Evolutionary conservation across 2,113 vertebrate genomes (phyloP).

Genomic region (Lanius ludovicianus): DNA sequence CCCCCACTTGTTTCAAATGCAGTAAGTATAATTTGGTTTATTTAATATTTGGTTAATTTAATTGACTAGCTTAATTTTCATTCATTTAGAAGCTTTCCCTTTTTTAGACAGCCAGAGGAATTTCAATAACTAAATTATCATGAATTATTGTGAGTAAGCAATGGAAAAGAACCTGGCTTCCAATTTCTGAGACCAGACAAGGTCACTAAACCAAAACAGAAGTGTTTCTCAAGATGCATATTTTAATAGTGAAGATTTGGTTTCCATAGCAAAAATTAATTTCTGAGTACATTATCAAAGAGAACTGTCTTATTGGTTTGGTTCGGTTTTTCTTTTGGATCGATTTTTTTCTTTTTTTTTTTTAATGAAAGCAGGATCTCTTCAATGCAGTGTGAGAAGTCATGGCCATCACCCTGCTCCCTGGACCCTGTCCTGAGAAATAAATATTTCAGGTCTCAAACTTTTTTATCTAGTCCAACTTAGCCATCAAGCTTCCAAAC

Average conservation of each 20-base stretch:
- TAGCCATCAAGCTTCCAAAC: background rate
- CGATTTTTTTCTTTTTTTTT: background rate
- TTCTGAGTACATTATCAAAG: background rate
- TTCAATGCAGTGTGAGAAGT: background rate
- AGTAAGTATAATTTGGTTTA: background rate
- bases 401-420: background rate
- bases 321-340: background rate
- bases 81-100: background rate
- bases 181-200: background rate
- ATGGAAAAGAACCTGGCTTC: background rate
- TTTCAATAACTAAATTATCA: background rate
- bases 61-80: background rate
- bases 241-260: background rate
- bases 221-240: background rate
- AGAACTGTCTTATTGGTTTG: background rate
- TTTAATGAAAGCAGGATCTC: background rate
- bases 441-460: background rate
- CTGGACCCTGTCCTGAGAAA: background rate
- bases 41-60: background rate
- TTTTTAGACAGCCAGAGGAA: background rate
- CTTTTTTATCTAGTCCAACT: background rate
- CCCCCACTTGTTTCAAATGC: background rate
- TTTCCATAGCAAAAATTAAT: background rate
- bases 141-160: background rate
- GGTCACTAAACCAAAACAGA: background rate